Percentiles rank a stretch among this genome's conserved stretches.
phyloP scores from a whole-genome alignment of 2,113 vertebrate species.

The Haliaeetus leucogaster region DNA sequence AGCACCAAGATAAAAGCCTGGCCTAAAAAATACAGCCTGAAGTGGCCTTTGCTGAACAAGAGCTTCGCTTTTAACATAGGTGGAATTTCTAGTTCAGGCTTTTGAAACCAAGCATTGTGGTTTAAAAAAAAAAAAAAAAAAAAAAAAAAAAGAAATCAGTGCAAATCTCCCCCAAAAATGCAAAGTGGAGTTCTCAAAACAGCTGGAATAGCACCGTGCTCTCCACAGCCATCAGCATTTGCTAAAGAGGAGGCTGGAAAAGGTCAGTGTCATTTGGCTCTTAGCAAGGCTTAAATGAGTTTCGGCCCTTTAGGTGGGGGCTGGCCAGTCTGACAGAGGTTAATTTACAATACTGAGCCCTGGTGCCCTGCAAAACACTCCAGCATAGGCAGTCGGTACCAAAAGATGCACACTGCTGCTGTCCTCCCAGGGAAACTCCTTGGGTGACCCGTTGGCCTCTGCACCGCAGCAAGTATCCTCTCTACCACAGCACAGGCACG shows the following conservation, averaged over 20 bases:
- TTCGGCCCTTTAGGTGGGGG: background rate
- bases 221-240: background rate
- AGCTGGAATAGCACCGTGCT: background rate
- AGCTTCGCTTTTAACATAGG: background rate
- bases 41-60: background rate
- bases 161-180: background rate
- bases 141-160: background rate
- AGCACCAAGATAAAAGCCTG: background rate
- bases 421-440: background rate
- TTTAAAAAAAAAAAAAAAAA: background rate
- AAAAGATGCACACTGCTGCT: fast-evolving
- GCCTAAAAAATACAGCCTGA: background rate
- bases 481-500: background rate
- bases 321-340: background rate
- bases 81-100: background rate
- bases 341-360: background rate
- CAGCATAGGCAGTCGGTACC: fast-evolving
- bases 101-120: background rate
- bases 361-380: background rate
- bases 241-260: background rate
- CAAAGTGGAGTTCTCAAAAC: background rate
- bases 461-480: fast-evolving
- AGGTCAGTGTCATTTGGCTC: background rate
- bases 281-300: background rate
- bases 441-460: fast-evolving